These are phyloP conservation scores for Chrysemys picta DNA, from an alignment of 2,113 vertebrate genomes.

Conservation along the genomic window DNA sequence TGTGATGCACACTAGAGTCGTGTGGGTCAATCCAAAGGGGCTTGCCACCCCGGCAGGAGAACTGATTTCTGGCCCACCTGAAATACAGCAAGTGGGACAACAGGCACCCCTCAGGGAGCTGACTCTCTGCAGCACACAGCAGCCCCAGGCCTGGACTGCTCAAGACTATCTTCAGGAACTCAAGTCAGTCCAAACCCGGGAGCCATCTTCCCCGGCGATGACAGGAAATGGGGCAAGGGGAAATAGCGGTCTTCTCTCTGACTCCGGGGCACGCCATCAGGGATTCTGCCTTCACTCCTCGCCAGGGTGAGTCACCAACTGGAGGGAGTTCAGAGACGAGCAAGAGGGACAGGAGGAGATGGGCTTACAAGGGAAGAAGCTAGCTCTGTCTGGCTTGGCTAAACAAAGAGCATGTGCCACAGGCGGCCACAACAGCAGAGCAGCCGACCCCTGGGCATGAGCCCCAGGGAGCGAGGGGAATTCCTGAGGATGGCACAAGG, in stretches of 20 bases:
- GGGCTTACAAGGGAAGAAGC: neutral
- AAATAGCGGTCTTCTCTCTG: fast-evolving
- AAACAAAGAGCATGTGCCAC: too few species aligned
- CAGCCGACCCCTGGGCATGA: too few species aligned
- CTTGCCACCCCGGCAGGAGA: conserved; percentile 86
- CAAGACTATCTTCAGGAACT: neutral
- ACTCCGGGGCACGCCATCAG: neutral
- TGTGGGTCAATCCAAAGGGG: conserved; percentile 90
- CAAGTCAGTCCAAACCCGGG: neutral
- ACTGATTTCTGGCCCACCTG: conserved; percentile 88
- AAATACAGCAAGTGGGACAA: neutral
- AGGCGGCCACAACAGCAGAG: too few species aligned
- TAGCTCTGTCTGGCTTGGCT: neutral
- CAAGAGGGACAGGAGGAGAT: neutral
- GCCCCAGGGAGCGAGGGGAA: neutral
- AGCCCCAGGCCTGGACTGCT: neutral
- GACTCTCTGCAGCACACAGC: neutral
- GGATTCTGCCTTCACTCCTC: neutral
- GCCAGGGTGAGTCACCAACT: neutral
- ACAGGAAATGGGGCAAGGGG: fast-evolving
- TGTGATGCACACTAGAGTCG: conserved; percentile 85
- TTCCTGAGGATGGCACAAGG: neutral
- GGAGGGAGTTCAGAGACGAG: neutral
- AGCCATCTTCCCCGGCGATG: neutral
- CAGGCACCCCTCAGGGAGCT: neutral